Base-by-base conservation (phyloP, 2,113 vertebrate species). In the Pollachius pollachius region DNA sequence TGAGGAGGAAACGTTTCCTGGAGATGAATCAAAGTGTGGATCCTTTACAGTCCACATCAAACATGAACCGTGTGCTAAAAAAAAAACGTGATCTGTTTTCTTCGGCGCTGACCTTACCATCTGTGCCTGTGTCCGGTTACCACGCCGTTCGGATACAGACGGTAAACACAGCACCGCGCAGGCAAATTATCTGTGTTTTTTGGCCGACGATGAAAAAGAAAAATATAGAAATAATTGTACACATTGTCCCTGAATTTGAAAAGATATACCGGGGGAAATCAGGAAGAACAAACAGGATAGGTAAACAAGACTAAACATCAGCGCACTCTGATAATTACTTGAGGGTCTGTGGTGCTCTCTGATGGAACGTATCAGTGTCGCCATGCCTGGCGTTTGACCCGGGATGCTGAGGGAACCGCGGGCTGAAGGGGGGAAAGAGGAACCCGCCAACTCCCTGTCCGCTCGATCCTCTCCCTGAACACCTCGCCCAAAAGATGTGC, bases 231-330 rank as follows among this genome's bases (percentile, higher is more conserved):
- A 86, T 84, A 84, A 90, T 84, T 90, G 85, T 73, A 48, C 76
- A 75, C 87, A 91, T 93, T 93, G 92, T 93, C 73, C 74, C 85
- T 76, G 23, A 48, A 30, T 85, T 88, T 91, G 89, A 89, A 93
- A 92, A 84, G 90, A 87, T 80, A 84, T 72, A 85, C 89, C 92
- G 23, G 65, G 92, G 92, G 92, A 91, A 92, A 92, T 92, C 85
- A 90, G 78, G 72, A 87, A 83, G 81, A 88, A 89, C 85, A 89
- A 91, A 87, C 75, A 86, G 1, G 5, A 73, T 68, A 48, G 41
- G 41, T 85, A 81, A 81, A 87, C 15, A 57, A 57, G 15, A 16
- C 54, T 57, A 57, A 57, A 57, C 54, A 77, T 77, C 58, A 81
- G 76, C 81, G 87, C 77, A 85, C 78, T 61, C 72, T 76, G 75